Percentiles rank a stretch among this genome's conserved stretches.
Conservation (phyloP, 2,113 vertebrate genomes). For the Tragulus kanchil region DNA sequence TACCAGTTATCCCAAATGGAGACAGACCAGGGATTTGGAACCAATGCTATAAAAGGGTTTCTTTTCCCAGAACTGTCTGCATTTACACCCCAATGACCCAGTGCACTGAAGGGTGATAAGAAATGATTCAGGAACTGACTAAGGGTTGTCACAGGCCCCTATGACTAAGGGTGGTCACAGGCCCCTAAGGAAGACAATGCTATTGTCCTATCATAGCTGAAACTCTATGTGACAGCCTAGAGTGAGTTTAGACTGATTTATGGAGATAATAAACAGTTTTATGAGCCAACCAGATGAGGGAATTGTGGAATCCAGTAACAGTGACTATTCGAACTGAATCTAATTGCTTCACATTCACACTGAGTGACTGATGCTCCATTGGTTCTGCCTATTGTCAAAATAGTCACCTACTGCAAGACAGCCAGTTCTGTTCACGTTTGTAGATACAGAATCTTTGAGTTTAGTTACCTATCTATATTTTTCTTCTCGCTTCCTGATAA, state of each 20-base stretch:
- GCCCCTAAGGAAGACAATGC: not conserved
- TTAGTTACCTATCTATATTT: not conserved
- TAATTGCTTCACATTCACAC: slow-evolving; percentile 31
- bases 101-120: not conserved
- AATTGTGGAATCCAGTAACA: not conserved
- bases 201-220: not conserved
- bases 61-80: not conserved
- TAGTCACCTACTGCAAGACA: not conserved
- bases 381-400: not conserved
- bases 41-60: not conserved
- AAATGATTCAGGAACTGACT: not conserved
- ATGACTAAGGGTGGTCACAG: not conserved
- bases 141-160: not conserved
- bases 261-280: slow-evolving; percentile 38
- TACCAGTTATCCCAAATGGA: not conserved
- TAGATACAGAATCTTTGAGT: not conserved
- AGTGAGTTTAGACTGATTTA: slow-evolving; percentile 39
- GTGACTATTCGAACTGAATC: slow-evolving; percentile 27
- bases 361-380: not conserved
- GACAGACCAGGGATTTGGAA: not conserved
- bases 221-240: not conserved
- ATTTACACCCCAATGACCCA: not conserved
- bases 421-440: not conserved
- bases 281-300: slow-evolving; percentile 42
- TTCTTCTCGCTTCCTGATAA: not conserved